Conservation (phyloP, 2,113 vertebrate species). For the Tautogolabrus adspersus region DNA sequence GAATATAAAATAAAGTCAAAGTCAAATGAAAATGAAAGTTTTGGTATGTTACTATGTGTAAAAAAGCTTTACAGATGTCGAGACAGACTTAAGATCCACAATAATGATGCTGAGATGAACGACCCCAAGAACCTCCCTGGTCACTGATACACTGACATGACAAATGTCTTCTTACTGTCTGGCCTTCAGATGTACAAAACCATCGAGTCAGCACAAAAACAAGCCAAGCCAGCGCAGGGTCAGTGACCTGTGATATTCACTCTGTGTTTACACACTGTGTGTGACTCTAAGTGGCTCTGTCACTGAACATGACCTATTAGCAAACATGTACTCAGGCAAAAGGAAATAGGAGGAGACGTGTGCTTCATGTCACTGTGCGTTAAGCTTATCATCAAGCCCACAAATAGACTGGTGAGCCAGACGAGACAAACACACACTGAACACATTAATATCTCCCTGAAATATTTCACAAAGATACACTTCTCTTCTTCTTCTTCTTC, state of each 20-base stretch:
- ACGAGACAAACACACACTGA: slow-evolving; percentile 11
- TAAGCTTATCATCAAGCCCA: slow-evolving; percentile 33
- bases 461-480: background rate
- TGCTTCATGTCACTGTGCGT: slow-evolving; percentile 61
- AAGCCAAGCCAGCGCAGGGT: slow-evolving; percentile 20
- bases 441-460: slow-evolving; percentile 6
- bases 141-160: slow-evolving; percentile 7
- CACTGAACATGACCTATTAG: slow-evolving; percentile 62
- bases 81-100: background rate
- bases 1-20: too few species aligned
- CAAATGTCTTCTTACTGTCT: slow-evolving; percentile 5
- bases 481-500: background rate
- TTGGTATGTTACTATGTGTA: background rate
- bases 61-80: background rate
- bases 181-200: slow-evolving; percentile 41
- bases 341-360: slow-evolving; percentile 50
- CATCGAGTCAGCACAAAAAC: slow-evolving; percentile 5
- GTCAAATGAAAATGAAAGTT: background rate
- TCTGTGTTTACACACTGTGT: slow-evolving; percentile 43
- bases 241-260: slow-evolving; percentile 47
- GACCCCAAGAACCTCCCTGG: slow-evolving; percentile 13
- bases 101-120: background rate
- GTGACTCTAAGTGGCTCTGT: slow-evolving; percentile 46
- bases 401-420: slow-evolving; percentile 5
- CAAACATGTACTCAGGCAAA: slow-evolving; percentile 55